Evolutionary conservation across 2,113 vertebrate species (phyloP), one percentile per base, ranked within the genome.

Genomic region (Sebastes schlegelii): DNA sequence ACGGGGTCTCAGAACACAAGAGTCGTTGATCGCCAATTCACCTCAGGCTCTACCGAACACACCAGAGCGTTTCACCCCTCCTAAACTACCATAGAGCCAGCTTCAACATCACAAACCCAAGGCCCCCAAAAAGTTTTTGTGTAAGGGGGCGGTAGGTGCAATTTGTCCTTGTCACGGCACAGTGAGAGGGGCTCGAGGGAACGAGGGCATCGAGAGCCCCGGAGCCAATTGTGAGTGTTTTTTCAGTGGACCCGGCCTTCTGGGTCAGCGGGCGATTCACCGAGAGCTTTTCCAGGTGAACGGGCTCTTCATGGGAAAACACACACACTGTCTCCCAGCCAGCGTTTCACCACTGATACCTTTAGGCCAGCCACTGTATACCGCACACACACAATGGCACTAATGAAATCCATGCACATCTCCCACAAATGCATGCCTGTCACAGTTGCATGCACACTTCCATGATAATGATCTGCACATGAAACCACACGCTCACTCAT

Each of bases 121-220:
- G 43, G 65, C 79, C 81, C 34, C 72, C 65, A 5, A 84, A 88
- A 87, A 72, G 87, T 86, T 93, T 92, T 89, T 91, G 91, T 91
- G 77, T 23, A 51, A 90, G 92, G 89, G 34, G 91, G 89, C 86
- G 91, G 84, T 83, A 69, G 80, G 88, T 83, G 82, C 92, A 92
- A 94, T 95, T 94, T 94, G 92, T 95, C 93, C 93, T 94, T 94
- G 93, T 95, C 95, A 91, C 61, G 85, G 79, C 74, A 72, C 83
- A 86, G 81, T 91, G 88, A 93, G 89, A 91, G 85, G 83, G 81
- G 61, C 83, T 85, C 52, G 60, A 66, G 71, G 64, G 71, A 82
- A 85, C 70, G 69, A 85, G 90, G 81, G 89, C 89, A 85, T 86
- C 83, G 6, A 80, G 86, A 90, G 86, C 70, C 80, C 75, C 61